These are phyloP conservation scores for Aproaerema taeniolella DNA, from an alignment of 2,888 invertebrate species.

Conservation along the genomic window DNA sequence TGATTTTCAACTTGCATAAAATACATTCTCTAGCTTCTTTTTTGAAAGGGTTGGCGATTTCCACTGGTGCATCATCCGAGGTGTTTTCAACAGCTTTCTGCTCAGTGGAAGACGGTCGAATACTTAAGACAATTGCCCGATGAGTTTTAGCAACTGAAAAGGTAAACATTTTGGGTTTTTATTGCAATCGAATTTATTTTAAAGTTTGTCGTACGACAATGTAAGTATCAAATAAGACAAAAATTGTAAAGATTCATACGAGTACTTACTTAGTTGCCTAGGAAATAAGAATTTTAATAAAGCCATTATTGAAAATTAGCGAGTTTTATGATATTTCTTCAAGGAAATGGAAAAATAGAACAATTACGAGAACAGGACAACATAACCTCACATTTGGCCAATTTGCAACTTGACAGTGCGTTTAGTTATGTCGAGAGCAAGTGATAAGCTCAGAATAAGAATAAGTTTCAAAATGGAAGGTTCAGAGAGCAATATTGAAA, in stretches of 20 bases:
- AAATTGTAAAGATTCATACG: not conserved
- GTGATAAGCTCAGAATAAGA: not conserved
- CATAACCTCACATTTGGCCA: too few species aligned
- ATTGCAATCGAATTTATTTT: not conserved
- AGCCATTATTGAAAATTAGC: constrained; percentile 30
- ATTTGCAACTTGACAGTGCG: too few species aligned
- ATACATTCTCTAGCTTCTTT: constrained; percentile 86
- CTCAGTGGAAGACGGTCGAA: constrained; percentile 36
- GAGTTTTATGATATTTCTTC: not conserved
- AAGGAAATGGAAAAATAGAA: constrained; percentile 1
- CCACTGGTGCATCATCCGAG: constrained; percentile 60
- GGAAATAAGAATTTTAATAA: constrained; percentile 37
- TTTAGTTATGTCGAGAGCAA: not conserved
- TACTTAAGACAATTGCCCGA: constrained; percentile 28
- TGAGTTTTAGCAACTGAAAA: constrained; percentile 42
- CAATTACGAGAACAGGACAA: not conserved
- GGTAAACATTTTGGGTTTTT: not conserved
- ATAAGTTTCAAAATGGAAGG: not conserved
- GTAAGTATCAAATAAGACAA: not conserved
- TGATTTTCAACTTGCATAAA: constrained; percentile 88
- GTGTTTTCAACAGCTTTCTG: too few species aligned
- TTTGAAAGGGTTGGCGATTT: constrained; percentile 88
- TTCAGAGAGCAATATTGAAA: too few species aligned
- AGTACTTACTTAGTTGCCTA: constrained; percentile 40
- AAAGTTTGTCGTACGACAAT: not conserved